Percentiles rank a stretch among this genome's conserved stretches.
Conservation (phyloP, 2,797 vertebrate genomes). For the Lepilemur septentrionalis region DNA sequence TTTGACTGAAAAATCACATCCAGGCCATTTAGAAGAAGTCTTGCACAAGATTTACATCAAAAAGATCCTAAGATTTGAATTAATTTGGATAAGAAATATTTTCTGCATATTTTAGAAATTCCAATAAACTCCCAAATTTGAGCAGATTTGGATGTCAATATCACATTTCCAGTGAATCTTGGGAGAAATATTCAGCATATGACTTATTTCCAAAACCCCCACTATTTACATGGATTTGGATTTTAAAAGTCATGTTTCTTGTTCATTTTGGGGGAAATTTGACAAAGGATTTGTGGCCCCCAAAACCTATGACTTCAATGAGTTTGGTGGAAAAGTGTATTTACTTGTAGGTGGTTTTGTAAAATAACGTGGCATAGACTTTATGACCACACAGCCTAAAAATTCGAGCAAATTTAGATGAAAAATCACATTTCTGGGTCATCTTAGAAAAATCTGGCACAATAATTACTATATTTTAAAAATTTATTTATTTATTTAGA, state of each 20-base stretch:
- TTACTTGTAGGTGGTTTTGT: neutral
- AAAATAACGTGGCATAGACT: neutral
- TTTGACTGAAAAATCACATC: neutral
- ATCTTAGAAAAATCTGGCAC: neutral
- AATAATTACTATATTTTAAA: neutral
- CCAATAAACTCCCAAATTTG: neutral
- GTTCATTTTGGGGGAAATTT: neutral
- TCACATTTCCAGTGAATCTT: neutral
- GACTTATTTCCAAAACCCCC: neutral
- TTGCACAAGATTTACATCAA: neutral
- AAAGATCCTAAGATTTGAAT: neutral
- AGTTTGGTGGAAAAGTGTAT: neutral
- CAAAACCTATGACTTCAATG: neutral
- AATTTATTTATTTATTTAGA: too few species aligned
- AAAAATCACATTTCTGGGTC: neutral
- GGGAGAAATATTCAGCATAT: neutral
- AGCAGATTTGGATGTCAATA: slow-evolving; percentile 1
- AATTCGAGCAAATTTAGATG: neutral
- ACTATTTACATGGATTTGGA: neutral
- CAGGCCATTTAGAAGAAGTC: neutral
- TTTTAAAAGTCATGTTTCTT: slow-evolving; percentile 6
- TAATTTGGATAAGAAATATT: slow-evolving; percentile 9
- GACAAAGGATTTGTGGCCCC: neutral
- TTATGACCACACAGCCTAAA: neutral
- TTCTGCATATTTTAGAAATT: neutral